Base-by-base conservation (phyloP, 2,797 vertebrate genomes). In the Halcyon chelicuti region DNA sequence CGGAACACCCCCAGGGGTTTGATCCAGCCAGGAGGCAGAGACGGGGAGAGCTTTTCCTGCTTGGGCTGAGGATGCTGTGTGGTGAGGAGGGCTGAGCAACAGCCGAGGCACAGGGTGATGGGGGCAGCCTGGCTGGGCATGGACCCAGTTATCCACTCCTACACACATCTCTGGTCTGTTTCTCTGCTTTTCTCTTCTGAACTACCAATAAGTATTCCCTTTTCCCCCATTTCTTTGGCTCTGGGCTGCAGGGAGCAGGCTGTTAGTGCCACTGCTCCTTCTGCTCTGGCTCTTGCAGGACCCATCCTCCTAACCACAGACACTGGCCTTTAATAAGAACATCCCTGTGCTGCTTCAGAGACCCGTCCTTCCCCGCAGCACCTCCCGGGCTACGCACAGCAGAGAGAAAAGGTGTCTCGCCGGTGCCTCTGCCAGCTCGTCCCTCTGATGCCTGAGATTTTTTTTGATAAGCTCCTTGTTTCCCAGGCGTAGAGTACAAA, bases 391-490 rank as follows among this genome's bases (percentile, higher is more conserved):
- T 46, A n/a, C 0, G 10, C 57, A 62, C 12, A 11, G 55, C 0
- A 0, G 44, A 39, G 31, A 33, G 33, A 22, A 44, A 63, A 70
- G 67, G 65, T 61, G 68, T 61, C 83, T 73, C 76, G 16, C 23
- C 0, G 2, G 39, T 3, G 20, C 63, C 75, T 74, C 76, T 93
- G 85, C 89, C 91, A 78, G 25, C 89, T 74, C 26, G 0, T 79
- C 79, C 87, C 78, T 86, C 87, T 95, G 94, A 93, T 75, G 85
- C 89, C 81, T 26, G 85, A 90, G 92, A 94, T 90, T 14, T 72
- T 89, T 49, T 77, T 86, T 96, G 91, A 96, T 96, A 94, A 88
- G 91, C 84, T 91, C 82, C 94, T 75, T 93, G 92, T 94, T 96
- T 83, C 73, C 49, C 78, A 74, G 42, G 89, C 85, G 51, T 12